Conservation (phyloP, 2,797 vertebrate species). For the Micrastur ruficollis region DNA sequence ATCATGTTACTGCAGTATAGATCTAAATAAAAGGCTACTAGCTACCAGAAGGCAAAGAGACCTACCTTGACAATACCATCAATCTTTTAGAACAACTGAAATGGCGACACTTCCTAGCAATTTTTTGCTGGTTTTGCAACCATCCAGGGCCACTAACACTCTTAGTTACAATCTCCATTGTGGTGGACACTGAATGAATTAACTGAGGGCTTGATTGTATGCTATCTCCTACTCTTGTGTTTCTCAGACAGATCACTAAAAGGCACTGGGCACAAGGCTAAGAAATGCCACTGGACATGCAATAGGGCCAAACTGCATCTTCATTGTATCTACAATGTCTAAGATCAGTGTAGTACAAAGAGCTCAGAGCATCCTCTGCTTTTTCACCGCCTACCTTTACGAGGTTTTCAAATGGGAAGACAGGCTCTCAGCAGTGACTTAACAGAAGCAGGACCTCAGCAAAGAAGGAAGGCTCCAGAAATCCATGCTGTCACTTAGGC, state of each 20-base stretch:
- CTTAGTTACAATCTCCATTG: not conserved
- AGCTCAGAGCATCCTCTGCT: not conserved
- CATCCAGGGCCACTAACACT: not conserved
- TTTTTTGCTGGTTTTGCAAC: not conserved
- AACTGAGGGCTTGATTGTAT: not conserved
- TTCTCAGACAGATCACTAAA: not conserved
- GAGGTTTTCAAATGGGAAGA: not conserved
- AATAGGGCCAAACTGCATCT: not conserved
- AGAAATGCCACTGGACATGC: not conserved
- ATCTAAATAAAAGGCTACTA: not conserved
- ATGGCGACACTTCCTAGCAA: not conserved
- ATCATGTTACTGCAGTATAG: not conserved
- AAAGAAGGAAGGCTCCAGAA: not conserved
- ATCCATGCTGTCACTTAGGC: not conserved
- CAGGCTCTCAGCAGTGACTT: accelerated
- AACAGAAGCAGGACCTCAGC: not conserved
- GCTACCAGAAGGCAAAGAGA: not conserved
- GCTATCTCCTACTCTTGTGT: not conserved
- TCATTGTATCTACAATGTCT: accelerated
- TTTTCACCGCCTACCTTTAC: not conserved
- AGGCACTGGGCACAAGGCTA: not conserved
- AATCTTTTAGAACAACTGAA: not conserved
- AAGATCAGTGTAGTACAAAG: not conserved
- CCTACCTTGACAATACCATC: not conserved
- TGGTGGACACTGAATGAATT: not conserved